phyloP scores from a whole-genome alignment of 2,797 vertebrate genomes.

The Gymnothorax javanicus region DNA sequence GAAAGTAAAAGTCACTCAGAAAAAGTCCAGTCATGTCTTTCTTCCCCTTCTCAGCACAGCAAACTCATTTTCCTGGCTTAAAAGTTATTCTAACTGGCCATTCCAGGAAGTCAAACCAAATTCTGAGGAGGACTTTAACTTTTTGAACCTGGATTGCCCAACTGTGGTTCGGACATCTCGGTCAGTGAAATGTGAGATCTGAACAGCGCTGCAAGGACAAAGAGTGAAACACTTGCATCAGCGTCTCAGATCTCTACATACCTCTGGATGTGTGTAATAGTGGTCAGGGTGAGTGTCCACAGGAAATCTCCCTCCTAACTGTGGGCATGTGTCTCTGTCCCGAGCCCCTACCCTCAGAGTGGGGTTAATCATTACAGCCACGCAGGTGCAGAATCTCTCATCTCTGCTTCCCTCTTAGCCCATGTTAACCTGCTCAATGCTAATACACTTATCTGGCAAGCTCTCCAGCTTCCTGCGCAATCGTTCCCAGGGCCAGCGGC shows the following conservation, averaged over 20 bases:
- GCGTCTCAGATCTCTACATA: not conserved
- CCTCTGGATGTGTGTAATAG: not conserved
- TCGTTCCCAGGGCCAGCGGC: not conserved
- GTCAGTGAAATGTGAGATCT: not conserved
- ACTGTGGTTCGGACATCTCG: not conserved
- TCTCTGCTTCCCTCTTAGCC: not conserved
- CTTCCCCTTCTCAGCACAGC: too few species aligned
- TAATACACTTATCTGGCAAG: constrained; percentile 4
- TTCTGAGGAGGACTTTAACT: too few species aligned
- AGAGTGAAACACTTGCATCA: not conserved
- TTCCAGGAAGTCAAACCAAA: too few species aligned
- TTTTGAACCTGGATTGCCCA: too few species aligned
- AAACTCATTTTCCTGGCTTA: too few species aligned
- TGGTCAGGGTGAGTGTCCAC: too few species aligned
- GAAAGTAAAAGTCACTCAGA: too few species aligned
- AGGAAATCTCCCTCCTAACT: not conserved
- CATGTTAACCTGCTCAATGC: not conserved
- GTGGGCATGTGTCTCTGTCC: not conserved
- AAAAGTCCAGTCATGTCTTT: too few species aligned
- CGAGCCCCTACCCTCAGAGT: not conserved
- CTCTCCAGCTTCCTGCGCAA: not conserved
- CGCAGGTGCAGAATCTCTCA: not conserved
- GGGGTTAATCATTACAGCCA: not conserved
- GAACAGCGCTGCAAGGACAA: not conserved
- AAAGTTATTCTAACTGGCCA: too few species aligned